A percentile compares a stretch with the other conserved stretches of the same genome.
Conservation (phyloP, 2,797 vertebrate genomes). For the Microhierax caerulescens region DNA sequence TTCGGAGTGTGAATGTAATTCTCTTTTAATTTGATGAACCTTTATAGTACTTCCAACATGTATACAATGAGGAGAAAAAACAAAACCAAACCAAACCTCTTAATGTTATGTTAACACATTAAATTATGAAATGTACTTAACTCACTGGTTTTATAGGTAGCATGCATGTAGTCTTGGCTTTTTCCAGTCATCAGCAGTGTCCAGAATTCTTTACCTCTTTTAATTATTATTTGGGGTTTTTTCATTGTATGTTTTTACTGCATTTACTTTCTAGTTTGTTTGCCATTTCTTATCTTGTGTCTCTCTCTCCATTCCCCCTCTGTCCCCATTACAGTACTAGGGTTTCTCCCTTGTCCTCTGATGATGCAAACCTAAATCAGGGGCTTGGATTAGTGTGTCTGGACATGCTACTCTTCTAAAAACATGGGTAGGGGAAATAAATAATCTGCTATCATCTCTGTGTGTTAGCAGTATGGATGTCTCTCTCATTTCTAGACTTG, state of each 20-base stretch:
- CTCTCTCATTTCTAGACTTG: not conserved
- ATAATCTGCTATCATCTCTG: not conserved
- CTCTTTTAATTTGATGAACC: not conserved
- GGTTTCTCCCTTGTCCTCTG: not conserved
- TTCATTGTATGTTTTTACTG: not conserved
- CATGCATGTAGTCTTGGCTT: not conserved
- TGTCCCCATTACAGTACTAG: not conserved
- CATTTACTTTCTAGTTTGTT: not conserved
- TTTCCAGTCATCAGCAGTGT: not conserved
- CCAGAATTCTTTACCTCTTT: not conserved
- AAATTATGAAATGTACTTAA: not conserved
- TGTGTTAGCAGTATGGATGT: not conserved
- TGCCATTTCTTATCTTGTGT: not conserved
- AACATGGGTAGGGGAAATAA: not conserved
- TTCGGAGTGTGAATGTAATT: not conserved
- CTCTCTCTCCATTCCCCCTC: rapidly evolving
- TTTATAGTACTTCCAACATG: not conserved
- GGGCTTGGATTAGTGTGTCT: not conserved
- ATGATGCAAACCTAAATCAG: not conserved
- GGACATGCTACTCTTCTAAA: not conserved
- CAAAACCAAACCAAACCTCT: not conserved
- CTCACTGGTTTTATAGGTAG: not conserved
- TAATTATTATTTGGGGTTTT: not conserved
- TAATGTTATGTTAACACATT: not conserved
- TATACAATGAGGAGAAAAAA: not conserved